Base-by-base conservation (phyloP, 2,113 vertebrate genomes). In the Mus pahari region DNA sequence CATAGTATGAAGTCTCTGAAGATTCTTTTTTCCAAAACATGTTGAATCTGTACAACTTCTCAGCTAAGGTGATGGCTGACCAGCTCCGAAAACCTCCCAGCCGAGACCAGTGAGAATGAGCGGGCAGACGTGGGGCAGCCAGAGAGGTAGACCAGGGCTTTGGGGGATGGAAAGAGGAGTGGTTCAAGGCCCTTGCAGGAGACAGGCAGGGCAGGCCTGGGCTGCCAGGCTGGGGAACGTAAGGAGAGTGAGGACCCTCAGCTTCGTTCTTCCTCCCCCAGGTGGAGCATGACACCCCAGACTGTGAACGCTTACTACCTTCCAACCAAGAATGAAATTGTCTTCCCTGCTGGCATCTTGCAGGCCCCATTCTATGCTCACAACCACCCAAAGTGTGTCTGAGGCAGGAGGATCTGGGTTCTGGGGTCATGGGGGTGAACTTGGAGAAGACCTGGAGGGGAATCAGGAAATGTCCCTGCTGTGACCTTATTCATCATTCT, bases 271-370 rank as follows among this genome's bases (percentile, higher is more conserved):
- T 81, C 53, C 9, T 77, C 33, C 92, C 90, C 22, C 96, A 99
- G 99, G 98, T 99, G 99, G 99, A 99, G 99, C 96, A 99, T 99
- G 99, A 99, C 99, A 73, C 99, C 99, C 0, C 99, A 99, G 95
- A 99, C 99, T 0, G 99, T 99, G 91, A 99, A 99, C 0, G 99
- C 99, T 79, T 99, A 99, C 98, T 99, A 99, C 98, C 98, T 99
- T 98, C 99, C 99, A 86, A 99, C 99, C 93, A 99, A 99, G 98
- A 99, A 99, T 0, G 99, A 99, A 90, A 99, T 99, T 0, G 99
- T 99, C 90, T 99, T 99, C 95, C 99, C 99, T 0, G 99, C 99
- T 0, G 99, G 99, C 82, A 99, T 99, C 97, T 99, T 99, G 45
- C 99, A 99, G 96, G 99, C 99, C 88, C 99, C 99, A 0, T 99